Evolutionary conservation across 2,113 vertebrate species (phyloP).

Genomic region (Tauraco erythrolophus): DNA sequence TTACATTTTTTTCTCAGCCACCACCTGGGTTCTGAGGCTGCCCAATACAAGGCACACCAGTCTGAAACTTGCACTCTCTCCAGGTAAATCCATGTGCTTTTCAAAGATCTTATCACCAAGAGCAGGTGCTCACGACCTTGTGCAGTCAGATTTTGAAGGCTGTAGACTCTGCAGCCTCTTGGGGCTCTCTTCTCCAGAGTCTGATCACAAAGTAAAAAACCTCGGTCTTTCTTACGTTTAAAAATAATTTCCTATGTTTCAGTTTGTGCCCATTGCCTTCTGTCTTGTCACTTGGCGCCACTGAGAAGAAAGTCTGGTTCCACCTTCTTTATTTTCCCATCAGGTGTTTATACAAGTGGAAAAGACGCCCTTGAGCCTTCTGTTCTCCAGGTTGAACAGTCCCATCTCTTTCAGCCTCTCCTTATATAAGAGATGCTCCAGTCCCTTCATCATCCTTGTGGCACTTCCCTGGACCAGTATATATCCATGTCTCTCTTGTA

Average conservation of each 20-base stretch:
- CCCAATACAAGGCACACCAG: background rate
- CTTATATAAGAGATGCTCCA: background rate
- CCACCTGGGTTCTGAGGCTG: background rate
- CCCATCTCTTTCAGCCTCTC: background rate
- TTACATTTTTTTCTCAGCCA: background rate
- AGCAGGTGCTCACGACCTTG: accelerated
- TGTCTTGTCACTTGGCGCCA: background rate
- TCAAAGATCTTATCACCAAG: background rate
- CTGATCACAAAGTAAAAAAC: accelerated
- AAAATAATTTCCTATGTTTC: background rate
- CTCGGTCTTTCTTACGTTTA: background rate
- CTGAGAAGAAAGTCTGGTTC: background rate
- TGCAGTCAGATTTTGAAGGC: background rate
- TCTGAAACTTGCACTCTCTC: background rate
- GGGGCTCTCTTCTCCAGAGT: background rate
- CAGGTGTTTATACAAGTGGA: background rate
- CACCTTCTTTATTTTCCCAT: background rate
- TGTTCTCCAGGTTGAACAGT: background rate
- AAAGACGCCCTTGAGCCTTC: background rate
- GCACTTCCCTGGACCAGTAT: background rate
- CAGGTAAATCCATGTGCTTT: background rate
- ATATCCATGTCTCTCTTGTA: background rate
- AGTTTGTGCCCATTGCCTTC: background rate
- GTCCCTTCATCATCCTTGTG: background rate
- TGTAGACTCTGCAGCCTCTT: accelerated